Evolutionary conservation across 2,113 vertebrate genomes (phyloP).

Genomic region (Chloebia gouldiae): DNA sequence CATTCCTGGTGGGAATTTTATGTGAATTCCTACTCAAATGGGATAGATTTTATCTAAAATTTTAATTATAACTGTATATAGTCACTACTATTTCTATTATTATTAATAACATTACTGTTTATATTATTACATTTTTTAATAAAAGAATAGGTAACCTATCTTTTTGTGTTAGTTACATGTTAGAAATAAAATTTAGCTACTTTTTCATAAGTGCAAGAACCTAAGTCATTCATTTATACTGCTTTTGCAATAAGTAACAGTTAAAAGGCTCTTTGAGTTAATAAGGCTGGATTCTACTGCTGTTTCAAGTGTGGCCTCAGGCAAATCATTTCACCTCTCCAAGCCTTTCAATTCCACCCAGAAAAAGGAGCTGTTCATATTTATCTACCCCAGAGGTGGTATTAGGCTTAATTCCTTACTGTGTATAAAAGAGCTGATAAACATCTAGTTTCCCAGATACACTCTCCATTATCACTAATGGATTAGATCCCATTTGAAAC

Average conservation of each 20-base stretch:
- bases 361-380: background rate
- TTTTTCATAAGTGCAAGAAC: background rate
- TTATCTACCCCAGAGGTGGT: background rate
- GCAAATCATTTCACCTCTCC: slow-evolving; percentile 5
- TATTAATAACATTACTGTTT: background rate
- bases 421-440: slow-evolving; percentile 20
- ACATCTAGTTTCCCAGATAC: slow-evolving; percentile 4
- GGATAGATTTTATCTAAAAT: background rate
- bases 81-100: background rate
- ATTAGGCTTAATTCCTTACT: slow-evolving; percentile 18
- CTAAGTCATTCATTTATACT: background rate
- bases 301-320: slow-evolving; percentile 3
- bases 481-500: background rate
- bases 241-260: background rate
- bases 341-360: background rate
- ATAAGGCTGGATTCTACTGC: background rate
- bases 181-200: background rate
- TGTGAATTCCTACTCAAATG: background rate
- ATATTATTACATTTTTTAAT: background rate
- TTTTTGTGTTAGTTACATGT: background rate
- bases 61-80: background rate
- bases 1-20: background rate
- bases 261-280: background rate
- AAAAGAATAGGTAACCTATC: background rate
- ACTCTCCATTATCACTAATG: background rate